A percentile compares a stretch with the other conserved stretches of the same genome.
These are phyloP conservation scores for Trissolcus japonicus DNA, from an alignment of 2,888 invertebrate species.

Conservation along the genomic window DNA sequence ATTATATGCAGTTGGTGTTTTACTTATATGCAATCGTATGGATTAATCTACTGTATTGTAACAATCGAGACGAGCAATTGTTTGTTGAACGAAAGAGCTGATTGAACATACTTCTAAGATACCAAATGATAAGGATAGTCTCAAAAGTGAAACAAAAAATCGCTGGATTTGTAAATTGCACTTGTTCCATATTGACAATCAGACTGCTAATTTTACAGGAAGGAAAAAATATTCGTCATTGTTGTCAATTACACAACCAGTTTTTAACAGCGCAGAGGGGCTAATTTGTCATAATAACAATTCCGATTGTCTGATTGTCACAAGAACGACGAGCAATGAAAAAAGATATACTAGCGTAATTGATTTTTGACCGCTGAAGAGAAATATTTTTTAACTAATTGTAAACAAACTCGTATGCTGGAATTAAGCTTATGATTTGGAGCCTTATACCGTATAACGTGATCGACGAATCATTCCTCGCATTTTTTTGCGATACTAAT, in stretches of 20 bases:
- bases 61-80: conserved; percentile 11
- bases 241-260: too few species aligned
- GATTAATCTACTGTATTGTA: conserved; percentile 5
- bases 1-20: conserved; percentile 23
- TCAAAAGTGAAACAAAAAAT: background rate
- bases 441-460: conserved; percentile 5
- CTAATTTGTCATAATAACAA: too few species aligned
- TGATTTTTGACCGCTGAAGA: conserved; percentile 3
- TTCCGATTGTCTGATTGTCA: too few species aligned
- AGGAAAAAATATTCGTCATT: too few species aligned
- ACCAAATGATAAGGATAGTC: background rate
- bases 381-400: conserved; percentile 9
- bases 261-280: too few species aligned
- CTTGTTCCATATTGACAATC: too few species aligned
- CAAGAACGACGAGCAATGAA: background rate
- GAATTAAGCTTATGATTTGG: background rate
- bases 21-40: conserved; percentile 9
- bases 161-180: background rate
- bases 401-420: conserved; percentile 3
- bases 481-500: conserved; percentile 33
- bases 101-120: conserved; percentile 13
- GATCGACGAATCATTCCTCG: conserved; percentile 43
- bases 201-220: too few species aligned
- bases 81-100: conserved; percentile 5
- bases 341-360: background rate